Conservation (phyloP, 2,113 vertebrate species). For the Sinosuthora webbiana region DNA sequence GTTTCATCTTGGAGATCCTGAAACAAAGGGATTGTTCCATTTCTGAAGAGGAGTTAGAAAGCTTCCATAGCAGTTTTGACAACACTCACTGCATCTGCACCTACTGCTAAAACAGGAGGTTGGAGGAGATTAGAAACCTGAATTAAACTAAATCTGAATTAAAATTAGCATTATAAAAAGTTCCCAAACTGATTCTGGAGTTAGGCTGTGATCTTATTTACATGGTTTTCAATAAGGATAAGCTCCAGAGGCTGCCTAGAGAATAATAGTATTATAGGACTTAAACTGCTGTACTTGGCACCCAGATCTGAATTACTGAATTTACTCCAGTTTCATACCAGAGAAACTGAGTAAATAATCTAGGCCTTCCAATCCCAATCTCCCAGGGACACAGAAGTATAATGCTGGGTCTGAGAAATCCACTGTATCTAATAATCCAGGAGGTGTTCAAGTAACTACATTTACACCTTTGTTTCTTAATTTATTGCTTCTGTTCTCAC, state of each 20-base stretch:
- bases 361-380: background rate
- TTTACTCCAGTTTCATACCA: background rate
- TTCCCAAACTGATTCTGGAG: background rate
- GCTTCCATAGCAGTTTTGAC: background rate
- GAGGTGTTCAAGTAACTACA: background rate
- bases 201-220: background rate
- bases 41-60: background rate
- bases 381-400: background rate
- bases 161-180: conserved; percentile 6
- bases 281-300: background rate
- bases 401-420: background rate
- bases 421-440: background rate
- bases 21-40: background rate
- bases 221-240: background rate
- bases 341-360: background rate
- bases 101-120: background rate
- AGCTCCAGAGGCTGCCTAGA: background rate
- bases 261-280: background rate
- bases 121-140: background rate
- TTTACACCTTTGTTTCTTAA: background rate
- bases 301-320: background rate
- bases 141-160: background rate
- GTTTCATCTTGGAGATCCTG: background rate
- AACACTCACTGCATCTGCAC: background rate
- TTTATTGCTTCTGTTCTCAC: background rate